Base-by-base conservation (phyloP, 2,113 vertebrate species). In the Plecotus auritus region DNA sequence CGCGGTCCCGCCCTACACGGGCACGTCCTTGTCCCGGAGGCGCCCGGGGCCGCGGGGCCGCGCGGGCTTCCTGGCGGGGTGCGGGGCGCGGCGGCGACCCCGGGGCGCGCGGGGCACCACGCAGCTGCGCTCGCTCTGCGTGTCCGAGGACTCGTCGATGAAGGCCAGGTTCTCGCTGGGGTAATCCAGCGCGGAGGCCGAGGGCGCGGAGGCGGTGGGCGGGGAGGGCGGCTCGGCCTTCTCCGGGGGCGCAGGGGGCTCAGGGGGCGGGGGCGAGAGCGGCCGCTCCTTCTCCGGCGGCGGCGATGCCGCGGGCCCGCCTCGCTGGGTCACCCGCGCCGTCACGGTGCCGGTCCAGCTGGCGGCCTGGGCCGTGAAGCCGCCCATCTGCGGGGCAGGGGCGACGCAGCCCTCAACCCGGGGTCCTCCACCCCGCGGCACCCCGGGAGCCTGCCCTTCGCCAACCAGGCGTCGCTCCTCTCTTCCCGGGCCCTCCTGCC, bases 271-370 rank as follows among this genome's bases (percentile, higher is more conserved):
- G 32, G 90, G 91, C 35, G 90, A 54, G n/a, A 78, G 81, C 0
- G 95, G 87, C 22, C 37, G 81, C 14, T 96, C 95, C 83, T 96
- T 97, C 95, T 97, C 96, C 6, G n/a, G 42, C 5, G 67, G 88
- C 35, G 73, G 92, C 17, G 74, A 92, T 9, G 72, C 91, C 0
- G 99, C 97, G 17, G 97, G 96, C 78, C 99, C 95, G 2, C 98
- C 98, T 87, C 97, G 61, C 69, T 99, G 99, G 4, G 99, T 99
- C 90, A 99, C 98, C 51, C 99, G 98, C 86, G 99, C 98, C 0
- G 99, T 99, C 98, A 99, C 98, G 84, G 98, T 99, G 98, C 97
- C 98, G 88, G 99, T 99, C 99, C 99, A 99, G 98, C 99, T 99
- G 85, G 99, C 99, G 6, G 99, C 99, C 18, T 99, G 99, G 0